Base-by-base conservation (phyloP, 2,888 invertebrate genomes). In the Hermaeophaga mercurialis region DNA sequence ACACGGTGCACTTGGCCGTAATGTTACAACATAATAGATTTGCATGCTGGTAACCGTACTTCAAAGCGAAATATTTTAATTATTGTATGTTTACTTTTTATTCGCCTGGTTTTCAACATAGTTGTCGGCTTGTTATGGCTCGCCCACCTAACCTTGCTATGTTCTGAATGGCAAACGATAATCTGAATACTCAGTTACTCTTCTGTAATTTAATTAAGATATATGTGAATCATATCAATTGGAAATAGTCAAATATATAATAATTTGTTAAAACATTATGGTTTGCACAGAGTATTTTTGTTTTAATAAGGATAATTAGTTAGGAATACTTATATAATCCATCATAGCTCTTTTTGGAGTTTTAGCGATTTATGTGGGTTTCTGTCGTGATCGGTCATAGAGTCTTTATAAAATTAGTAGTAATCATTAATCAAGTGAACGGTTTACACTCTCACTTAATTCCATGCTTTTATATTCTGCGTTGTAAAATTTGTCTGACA, bases 11-110 rank as follows among this genome's bases (percentile, higher is more conserved):
- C 58, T 61, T 61, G 59, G 57, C 58, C 63, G 47, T 59, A 61
- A 58, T 61, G 66, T 72, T 70, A 71, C 68, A 68, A 65, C 68
- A 69, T 70, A 70, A 70, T 70, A 62, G 69, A 66, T 66, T 58
- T 64, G 66, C 65, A 63, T 64, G 62, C 58, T 58, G 54, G 50
- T 64, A 66, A 66, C 64, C 63, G 65, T 64, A 48, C 48, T 64
- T 59, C 63, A 60, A 56, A 38, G 62, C 62, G 58, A 57, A 56
- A 58, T 58, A 61, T 57, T 59, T 52, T 45, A 56, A 58, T 57
- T 54, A 31, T 50, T 50, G 41, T 34, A 14, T 52, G 46, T 54
- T 54, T 54, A 49, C 43, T 52, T 52, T 38, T 52, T 52, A 49
- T 54, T 45, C 36, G 54, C 49, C 36, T 9, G 36, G 44, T 44